Evolutionary conservation across 2,113 vertebrate genomes (phyloP).

Genomic region (Coreoperca whiteheadi): DNA sequence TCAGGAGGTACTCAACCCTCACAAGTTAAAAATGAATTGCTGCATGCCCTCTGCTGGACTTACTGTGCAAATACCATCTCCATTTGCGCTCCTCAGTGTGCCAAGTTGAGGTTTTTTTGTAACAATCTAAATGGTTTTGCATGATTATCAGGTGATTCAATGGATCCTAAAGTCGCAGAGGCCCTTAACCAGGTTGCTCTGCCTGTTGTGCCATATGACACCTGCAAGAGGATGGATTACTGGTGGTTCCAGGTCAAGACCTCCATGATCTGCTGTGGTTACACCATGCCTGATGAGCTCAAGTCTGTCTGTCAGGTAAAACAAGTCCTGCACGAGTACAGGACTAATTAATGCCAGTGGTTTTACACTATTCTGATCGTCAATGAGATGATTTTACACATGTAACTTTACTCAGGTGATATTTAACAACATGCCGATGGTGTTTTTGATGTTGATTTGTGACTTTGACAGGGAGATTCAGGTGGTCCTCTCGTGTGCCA

Average conservation of each 20-base stretch:
- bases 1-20: neutral
- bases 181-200: conserved; percentile 83
- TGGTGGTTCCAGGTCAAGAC: conserved; percentile 88
- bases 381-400: neutral
- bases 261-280: conserved; percentile 87
- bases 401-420: neutral
- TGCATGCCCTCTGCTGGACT: conserved; percentile 67
- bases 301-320: conserved; percentile 84
- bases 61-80: conserved; percentile 18
- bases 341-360: neutral
- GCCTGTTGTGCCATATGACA: conserved; percentile 82
- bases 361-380: neutral
- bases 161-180: conserved; percentile 78
- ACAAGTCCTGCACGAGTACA: neutral
- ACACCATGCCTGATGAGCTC: conserved; percentile 83
- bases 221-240: conserved; percentile 84
- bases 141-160: conserved; percentile 74
- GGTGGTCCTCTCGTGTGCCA: conserved; percentile 86
- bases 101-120: neutral
- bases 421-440: neutral
- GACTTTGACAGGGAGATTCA: conserved; percentile 81
- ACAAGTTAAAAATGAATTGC: neutral
- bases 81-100: neutral
- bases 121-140: neutral
- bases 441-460: conserved; percentile 4